These are phyloP conservation scores for Rhimphoctona megacephalus DNA, from an alignment of 2,888 invertebrate species.

Conservation along the genomic window DNA sequence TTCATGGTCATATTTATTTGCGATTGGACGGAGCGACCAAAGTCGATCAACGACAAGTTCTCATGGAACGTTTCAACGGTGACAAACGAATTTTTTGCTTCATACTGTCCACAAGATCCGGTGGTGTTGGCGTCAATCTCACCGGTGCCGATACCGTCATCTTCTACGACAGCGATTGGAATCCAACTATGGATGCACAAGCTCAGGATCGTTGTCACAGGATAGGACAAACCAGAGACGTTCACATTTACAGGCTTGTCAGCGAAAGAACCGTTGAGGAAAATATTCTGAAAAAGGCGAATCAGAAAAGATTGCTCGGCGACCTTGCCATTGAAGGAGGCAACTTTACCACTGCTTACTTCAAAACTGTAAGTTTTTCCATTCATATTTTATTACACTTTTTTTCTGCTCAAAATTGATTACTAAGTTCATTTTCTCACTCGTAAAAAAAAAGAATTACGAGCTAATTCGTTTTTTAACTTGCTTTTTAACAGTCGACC, in stretches of 20 bases:
- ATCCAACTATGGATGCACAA: conserved; percentile 99
- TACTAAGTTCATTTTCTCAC: not conserved
- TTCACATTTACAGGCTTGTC: conserved; percentile 98
- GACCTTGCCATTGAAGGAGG: conserved; percentile 99
- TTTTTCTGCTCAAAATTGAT: not conserved
- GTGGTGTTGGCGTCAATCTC: conserved; percentile 98
- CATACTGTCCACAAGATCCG: conserved; percentile 98
- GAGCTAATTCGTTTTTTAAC: conserved; percentile 15
- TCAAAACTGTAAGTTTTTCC: conserved; percentile 90
- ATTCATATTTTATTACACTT: not conserved
- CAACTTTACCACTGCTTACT: conserved; percentile 98
- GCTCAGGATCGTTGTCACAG: conserved; percentile 98
- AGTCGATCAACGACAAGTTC: conserved; percentile 96
- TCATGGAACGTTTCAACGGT: conserved; percentile 99
- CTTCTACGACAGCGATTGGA: conserved; percentile 99
- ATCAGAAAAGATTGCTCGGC: conserved; percentile 97
- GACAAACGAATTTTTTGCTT: conserved; percentile 98
- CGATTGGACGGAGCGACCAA: conserved; percentile 98
- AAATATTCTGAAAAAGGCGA: conserved; percentile 99
- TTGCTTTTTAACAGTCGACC: conserved; percentile 88
- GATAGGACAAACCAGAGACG: conserved; percentile 99
- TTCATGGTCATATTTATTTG: conserved; percentile 98
- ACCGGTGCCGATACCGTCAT: conserved; percentile 99
- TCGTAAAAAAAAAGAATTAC: not conserved
- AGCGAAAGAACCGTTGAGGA: conserved; percentile 99